Conservation (phyloP, 2,797 vertebrate genomes). For the Todus mexicanus region DNA sequence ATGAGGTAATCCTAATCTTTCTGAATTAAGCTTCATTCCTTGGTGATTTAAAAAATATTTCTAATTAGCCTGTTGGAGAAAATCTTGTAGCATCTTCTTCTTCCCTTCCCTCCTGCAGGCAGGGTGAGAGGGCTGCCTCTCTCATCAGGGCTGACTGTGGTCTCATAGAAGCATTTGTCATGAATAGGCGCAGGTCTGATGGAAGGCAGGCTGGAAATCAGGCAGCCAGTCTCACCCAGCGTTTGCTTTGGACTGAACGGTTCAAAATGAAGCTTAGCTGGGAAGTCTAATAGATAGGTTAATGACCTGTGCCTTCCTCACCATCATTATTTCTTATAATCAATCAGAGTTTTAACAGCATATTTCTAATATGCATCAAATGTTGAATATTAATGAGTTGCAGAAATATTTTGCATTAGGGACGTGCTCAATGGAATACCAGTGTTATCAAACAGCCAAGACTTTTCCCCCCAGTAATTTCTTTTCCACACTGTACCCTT, state of each 20-base stretch:
- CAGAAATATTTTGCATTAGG: slow-evolving; percentile 23
- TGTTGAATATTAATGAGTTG: neutral
- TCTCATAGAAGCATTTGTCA: neutral
- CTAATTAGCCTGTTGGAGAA: neutral
- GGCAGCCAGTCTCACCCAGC: neutral
- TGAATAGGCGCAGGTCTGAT: neutral
- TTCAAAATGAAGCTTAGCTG: neutral
- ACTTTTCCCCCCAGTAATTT: slow-evolving; percentile 36
- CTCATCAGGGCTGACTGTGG: neutral
- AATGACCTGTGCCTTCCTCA: neutral
- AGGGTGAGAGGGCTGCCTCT: neutral
- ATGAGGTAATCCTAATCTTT: slow-evolving; percentile 33
- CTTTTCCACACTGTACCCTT: neutral
- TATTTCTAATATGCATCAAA: neutral
- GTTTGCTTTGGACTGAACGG: neutral
- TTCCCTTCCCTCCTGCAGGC: neutral
- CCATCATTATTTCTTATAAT: neutral
- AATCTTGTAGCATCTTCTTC: neutral
- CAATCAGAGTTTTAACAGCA: slow-evolving; percentile 15
- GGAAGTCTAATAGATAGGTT: neutral
- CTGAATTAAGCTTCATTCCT: neutral
- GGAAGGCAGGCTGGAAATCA: neutral
- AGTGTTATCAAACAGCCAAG: slow-evolving; percentile 48
- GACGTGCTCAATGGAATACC: slow-evolving; percentile 35
- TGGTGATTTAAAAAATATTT: neutral